These are phyloP conservation scores for Crepidodera aurea DNA, from an alignment of 2,888 invertebrate genomes.

Conservation along the genomic window DNA sequence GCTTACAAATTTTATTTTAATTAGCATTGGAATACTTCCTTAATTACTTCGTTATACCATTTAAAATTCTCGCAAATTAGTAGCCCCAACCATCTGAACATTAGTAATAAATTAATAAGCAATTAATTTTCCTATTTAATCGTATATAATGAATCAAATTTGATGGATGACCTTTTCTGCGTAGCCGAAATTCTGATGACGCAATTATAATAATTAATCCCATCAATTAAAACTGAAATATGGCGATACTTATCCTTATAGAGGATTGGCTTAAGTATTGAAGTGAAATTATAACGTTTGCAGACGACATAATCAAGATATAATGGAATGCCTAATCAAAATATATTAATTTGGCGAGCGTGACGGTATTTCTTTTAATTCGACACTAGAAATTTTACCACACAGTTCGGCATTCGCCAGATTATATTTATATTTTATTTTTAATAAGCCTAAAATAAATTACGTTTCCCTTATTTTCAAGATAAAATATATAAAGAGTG, in stretches of 20 bases:
- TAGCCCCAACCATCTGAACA: not conserved
- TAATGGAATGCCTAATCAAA: conserved; percentile 5
- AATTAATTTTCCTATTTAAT: conserved; percentile 31
- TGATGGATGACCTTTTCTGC: conserved; percentile 29
- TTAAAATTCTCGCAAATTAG: conserved; percentile 9
- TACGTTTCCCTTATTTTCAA: too few relatives aligned
- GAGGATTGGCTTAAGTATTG: not conserved
- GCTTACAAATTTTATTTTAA: not conserved
- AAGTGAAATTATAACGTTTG: conserved; percentile 9
- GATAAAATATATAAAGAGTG: too few relatives aligned
- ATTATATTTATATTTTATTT: too few relatives aligned
- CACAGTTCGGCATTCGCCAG: not conserved
- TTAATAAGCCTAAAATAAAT: too few relatives aligned
- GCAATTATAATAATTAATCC: conserved; percentile 23
- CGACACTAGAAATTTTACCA: not conserved
- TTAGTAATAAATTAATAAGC: conserved; percentile 28
- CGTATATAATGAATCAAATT: conserved; percentile 31
- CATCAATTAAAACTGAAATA: conserved; percentile 25
- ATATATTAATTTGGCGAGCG: not conserved
- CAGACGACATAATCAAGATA: conserved; percentile 18
- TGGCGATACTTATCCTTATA: conserved; percentile 14
- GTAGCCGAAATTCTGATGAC: conserved; percentile 27
- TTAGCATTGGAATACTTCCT: not conserved
- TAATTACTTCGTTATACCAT: conserved; percentile 17
- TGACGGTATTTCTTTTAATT: not conserved